Conservation (phyloP, 2,113 vertebrate species). For the Seriola dumerili region DNA sequence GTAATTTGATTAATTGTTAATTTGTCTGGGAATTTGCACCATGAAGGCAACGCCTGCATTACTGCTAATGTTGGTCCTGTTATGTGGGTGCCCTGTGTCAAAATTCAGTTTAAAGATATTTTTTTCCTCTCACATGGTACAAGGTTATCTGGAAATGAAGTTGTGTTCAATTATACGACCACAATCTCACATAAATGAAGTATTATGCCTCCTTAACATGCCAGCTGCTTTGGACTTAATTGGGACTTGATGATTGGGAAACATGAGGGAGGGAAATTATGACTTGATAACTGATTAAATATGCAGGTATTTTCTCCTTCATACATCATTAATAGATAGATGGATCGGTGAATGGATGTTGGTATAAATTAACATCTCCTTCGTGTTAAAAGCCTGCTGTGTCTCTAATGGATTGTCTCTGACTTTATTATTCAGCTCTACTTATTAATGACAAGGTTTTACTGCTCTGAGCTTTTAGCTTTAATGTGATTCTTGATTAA, state of each 20-base stretch:
- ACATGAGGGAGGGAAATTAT: slow-evolving; percentile 8
- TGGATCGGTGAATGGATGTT: neutral
- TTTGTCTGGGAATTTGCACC: neutral
- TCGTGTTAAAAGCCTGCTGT: slow-evolving; percentile 54
- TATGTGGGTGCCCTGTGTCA: neutral
- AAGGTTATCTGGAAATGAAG: neutral
- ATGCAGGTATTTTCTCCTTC: slow-evolving; percentile 18
- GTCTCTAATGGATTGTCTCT: slow-evolving; percentile 54
- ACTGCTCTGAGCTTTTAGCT: slow-evolving; percentile 53
- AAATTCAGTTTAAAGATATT: neutral
- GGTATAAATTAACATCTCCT: slow-evolving; percentile 42
- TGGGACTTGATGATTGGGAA: neutral
- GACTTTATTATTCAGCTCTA: slow-evolving; percentile 58
- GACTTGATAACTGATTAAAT: slow-evolving; percentile 11
- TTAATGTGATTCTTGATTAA: slow-evolving; percentile 67
- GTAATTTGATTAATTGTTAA: neutral
- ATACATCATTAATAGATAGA: slow-evolving; percentile 30
- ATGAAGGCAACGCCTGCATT: neutral
- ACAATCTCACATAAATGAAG: neutral
- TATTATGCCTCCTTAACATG: neutral
- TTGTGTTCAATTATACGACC: neutral
- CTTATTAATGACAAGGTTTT: slow-evolving; percentile 64
- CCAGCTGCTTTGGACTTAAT: neutral
- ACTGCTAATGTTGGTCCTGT: neutral
- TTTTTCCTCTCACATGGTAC: neutral